These are phyloP conservation scores for Andrena praecox DNA, from an alignment of 2,888 invertebrate genomes.

Conservation along the genomic window DNA sequence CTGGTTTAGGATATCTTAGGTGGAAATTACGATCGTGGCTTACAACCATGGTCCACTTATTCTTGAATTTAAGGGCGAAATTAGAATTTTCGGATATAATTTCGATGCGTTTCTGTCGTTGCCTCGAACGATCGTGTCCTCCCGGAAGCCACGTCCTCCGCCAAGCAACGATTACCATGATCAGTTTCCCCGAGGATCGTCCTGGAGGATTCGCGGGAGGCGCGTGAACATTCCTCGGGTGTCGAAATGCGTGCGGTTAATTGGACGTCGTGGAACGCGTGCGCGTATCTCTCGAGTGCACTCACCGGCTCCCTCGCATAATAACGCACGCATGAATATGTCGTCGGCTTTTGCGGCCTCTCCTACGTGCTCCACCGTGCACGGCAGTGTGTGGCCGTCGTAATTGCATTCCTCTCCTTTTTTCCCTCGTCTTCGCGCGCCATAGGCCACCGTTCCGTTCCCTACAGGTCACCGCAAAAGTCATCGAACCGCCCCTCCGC, in stretches of 20 bases:
- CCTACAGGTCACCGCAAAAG: slow-evolving; percentile 55
- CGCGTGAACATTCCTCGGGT: slow-evolving; percentile 65
- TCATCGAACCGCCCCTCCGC: background rate
- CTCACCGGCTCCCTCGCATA: slow-evolving; percentile 70
- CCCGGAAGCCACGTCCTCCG: too few species aligned
- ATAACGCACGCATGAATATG: slow-evolving; percentile 78
- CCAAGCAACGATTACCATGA: background rate
- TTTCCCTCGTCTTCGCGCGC: slow-evolving; percentile 35
- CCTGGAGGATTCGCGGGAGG: background rate
- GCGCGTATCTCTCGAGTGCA: slow-evolving; percentile 74
- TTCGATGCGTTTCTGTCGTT: too few species aligned
- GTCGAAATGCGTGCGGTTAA: slow-evolving; percentile 69
- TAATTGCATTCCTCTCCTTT: slow-evolving; percentile 76
- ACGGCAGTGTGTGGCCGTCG: slow-evolving; percentile 73
- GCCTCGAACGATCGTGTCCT: too few species aligned
- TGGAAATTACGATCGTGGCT: too few species aligned
- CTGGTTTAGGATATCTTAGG: too few species aligned
- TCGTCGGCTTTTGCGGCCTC: slow-evolving; percentile 72
- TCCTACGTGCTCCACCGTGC: slow-evolving; percentile 47
- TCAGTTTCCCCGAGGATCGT: background rate
- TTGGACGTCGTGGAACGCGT: slow-evolving; percentile 72
- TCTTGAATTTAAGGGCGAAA: too few species aligned
- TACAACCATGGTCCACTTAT: too few species aligned
- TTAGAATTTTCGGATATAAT: too few species aligned
- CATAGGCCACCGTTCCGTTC: background rate